Conservation (phyloP, 64 coral and sea anemone species). For the Hydrozoanthus tunicans region DNA sequence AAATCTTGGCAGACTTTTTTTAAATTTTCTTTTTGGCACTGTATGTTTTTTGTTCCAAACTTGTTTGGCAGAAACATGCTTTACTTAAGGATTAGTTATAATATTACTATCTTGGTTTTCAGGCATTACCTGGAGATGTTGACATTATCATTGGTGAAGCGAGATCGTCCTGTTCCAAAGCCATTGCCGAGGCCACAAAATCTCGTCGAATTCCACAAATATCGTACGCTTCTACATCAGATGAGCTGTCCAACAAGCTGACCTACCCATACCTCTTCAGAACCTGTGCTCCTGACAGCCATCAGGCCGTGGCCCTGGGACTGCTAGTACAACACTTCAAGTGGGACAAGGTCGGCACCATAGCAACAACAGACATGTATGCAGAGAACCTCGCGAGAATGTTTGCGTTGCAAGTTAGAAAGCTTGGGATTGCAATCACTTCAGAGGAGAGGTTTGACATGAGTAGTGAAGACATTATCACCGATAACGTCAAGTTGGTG, state of each 20-base stretch:
- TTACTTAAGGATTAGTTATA: not conserved
- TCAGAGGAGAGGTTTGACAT: slow-evolving; percentile 84
- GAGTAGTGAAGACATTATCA: slow-evolving; percentile 69
- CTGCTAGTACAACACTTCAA: slow-evolving; percentile 65
- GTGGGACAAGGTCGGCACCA: slow-evolving; percentile 77
- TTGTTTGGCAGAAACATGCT: not conserved
- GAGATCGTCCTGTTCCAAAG: slow-evolving; percentile 80
- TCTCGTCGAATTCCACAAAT: slow-evolving; percentile 80
- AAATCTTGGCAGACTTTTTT: no score
- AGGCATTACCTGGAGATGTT: slow-evolving; percentile 82
- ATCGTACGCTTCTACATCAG: slow-evolving; percentile 83
- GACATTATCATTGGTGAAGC: slow-evolving; percentile 91
- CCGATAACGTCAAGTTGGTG: slow-evolving; percentile 72
- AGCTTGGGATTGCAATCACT: slow-evolving; percentile 70
- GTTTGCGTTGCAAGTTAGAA: slow-evolving; percentile 82
- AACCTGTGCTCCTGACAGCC: slow-evolving; percentile 77
- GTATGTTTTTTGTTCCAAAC: not conserved
- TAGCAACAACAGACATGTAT: slow-evolving; percentile 77
- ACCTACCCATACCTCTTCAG: slow-evolving; percentile 87
- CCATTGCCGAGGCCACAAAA: slow-evolving; percentile 78
- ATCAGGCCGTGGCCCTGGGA: slow-evolving; percentile 67
- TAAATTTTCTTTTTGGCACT: no score
- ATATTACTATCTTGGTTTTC: not conserved
- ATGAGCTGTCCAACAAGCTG: slow-evolving; percentile 73
- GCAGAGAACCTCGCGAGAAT: slow-evolving; percentile 76